Conservation (phyloP, 2,797 vertebrate genomes). For the Gymnoscopelus microlampas region DNA sequence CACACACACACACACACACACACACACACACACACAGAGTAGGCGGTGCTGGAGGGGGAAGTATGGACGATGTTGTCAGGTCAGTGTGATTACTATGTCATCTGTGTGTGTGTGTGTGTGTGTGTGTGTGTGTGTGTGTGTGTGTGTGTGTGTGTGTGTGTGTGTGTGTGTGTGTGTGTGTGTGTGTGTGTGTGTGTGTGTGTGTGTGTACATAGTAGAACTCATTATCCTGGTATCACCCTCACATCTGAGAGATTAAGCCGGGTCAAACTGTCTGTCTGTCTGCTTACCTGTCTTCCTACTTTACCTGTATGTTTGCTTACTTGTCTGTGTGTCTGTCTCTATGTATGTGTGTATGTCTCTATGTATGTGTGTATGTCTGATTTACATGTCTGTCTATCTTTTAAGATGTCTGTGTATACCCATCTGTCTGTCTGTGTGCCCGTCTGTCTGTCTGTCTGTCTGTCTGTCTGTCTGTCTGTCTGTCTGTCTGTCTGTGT, state of each 20-base stretch:
- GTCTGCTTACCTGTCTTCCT: not conserved
- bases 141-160: not conserved
- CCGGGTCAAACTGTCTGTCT: not conserved
- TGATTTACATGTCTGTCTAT: not conserved
- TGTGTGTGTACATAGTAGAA: not conserved
- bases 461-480: too few species aligned
- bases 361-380: constrained; percentile 6
- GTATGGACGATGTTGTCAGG: constrained; percentile 76
- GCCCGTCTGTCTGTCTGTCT: too few species aligned
- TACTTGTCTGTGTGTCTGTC: not conserved
- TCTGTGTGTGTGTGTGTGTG: constrained; percentile 11
- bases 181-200: not conserved
- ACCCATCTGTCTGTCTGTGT: not conserved
- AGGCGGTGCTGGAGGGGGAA: constrained; percentile 63
- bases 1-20: not conserved
- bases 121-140: constrained; percentile 15
- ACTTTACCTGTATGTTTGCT: not conserved
- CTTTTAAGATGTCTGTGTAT: too few species aligned
- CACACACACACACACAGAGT: constrained; percentile 17
- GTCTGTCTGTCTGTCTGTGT: too few species aligned
- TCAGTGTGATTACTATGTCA: constrained; percentile 1
- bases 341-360: not conserved
- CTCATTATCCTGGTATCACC: too few species aligned
- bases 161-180: not conserved
- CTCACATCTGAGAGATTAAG: too few species aligned